Base-by-base conservation (phyloP, 2,113 vertebrate genomes). In the Chascanopsetta lugubris region DNA sequence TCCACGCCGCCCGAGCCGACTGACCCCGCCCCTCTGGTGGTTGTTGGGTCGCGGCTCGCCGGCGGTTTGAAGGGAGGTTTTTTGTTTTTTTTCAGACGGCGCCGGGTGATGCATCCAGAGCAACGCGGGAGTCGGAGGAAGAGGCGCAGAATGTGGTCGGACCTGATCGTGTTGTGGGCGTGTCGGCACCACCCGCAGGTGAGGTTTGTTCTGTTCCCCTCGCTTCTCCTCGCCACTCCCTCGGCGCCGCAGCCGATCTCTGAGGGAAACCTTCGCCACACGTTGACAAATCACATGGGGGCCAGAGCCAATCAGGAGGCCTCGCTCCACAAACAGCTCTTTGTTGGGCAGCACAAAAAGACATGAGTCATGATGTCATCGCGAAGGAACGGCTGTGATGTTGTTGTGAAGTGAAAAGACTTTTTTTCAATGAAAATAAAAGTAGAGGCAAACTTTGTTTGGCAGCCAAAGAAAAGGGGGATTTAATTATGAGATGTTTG, bases 101-200 rank as follows among this genome's bases (percentile, higher is more conserved):
- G 12, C 15, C 20, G 2, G 3, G 55, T 51, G 40, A 57, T 38
- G 11, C 9, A 61, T 13, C 8, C 2, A 20, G 26, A 60, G 45
- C 66, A 26, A 49, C 20, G 13, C 42, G 26, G 61, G 12, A 51
- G 2, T 43, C 34, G 61, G 32, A 48, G n/a, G 27, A 2, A 43
- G 13, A 56, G 40, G 30, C 4, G 26, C 32, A 74, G 68, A 87
- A 90, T 90, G 87, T 47, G 4, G 88, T 81, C 1, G 5, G 61
- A 79, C 90, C 74, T 69, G 90, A 76, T 84, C 30, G 11, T 54
- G 47, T 50, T 47, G 43, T 59, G 68, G 82, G 86, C 4, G 45
- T 68, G 59, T 59, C 12, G 3, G 59, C 81, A 74, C 57, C 60
- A 74, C 88, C 86, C 53, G 13, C 47, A 70, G 67, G 61, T 63